These are phyloP conservation scores for Oopsacas minuta DNA, from an alignment of 37 sponge, comb jelly and placozoan species.

Conservation along the genomic window DNA sequence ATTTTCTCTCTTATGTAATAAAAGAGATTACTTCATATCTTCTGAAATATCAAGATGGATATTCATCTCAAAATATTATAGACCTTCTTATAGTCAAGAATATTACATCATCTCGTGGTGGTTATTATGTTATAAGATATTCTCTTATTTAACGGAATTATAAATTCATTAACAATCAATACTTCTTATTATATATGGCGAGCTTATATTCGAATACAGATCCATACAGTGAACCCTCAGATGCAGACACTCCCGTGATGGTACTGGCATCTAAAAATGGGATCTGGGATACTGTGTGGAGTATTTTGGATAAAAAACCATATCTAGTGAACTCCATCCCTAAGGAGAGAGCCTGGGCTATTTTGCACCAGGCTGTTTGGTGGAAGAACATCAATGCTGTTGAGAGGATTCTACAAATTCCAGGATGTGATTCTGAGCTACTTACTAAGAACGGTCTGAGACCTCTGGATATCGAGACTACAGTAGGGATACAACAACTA, in stretches of 20 bases:
- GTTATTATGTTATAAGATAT: too few species aligned
- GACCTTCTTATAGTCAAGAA: too few species aligned
- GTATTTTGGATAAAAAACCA: slow-evolving; percentile 15
- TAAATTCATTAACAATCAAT: too few species aligned
- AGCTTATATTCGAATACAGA: too few species aligned
- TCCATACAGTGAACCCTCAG: neutral
- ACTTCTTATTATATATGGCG: too few species aligned
- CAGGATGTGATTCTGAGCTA: slow-evolving; percentile 22
- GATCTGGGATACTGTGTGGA: slow-evolving; percentile 11
- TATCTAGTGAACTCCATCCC: slow-evolving; percentile 31
- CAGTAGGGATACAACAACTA: neutral
- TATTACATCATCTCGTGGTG: too few species aligned
- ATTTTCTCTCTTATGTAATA: too few species aligned
- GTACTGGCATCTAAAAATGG: slow-evolving; percentile 26
- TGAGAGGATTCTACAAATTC: neutral
- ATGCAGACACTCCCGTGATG: neutral
- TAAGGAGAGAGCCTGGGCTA: slow-evolving; percentile 26
- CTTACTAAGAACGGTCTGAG: neutral
- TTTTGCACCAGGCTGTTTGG: slow-evolving; percentile 26
- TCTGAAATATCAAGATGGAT: too few species aligned
- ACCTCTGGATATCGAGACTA: slow-evolving; percentile 7
- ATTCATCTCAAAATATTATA: too few species aligned
- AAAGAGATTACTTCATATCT: too few species aligned
- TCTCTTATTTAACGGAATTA: too few species aligned
- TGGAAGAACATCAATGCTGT: slow-evolving; percentile 16